Percentiles rank a stretch among this genome's conserved stretches.
Conservation (phyloP, 2,113 vertebrate species). For the Burhinus oedicnemus region DNA sequence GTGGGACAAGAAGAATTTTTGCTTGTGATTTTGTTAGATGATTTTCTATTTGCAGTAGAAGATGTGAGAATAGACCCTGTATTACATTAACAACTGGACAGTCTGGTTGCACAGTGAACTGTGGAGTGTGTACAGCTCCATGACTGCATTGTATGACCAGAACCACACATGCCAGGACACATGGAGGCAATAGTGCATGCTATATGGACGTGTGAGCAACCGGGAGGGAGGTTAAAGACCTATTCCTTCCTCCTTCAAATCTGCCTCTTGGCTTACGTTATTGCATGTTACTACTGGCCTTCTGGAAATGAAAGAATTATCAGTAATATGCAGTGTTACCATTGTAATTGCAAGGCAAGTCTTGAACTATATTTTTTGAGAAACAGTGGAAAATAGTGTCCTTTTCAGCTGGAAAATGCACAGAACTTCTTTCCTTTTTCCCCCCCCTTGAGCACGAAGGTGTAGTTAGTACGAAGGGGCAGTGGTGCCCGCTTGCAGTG, state of each 20-base stretch:
- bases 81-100: not conserved
- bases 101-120: not conserved
- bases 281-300: not conserved
- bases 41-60: not conserved
- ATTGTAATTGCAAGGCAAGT: not conserved
- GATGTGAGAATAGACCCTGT: not conserved
- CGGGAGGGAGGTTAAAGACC: fast-evolving
- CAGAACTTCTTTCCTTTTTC: not conserved
- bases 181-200: too few relatives aligned
- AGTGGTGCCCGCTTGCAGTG: not conserved
- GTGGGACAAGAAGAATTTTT: not conserved
- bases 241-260: not conserved
- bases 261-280: not conserved
- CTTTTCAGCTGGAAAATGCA: not conserved
- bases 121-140: not conserved
- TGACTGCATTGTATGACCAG: fast-evolving
- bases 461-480: not conserved
- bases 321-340: too few relatives aligned
- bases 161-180: not conserved
- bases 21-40: not conserved
- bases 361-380: not conserved
- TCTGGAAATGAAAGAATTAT: not conserved
- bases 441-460: too few relatives aligned
- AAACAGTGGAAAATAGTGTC: not conserved
- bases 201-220: not conserved